Evolutionary conservation across 2,888 invertebrate genomes (phyloP).

Genomic region (Cheilosia impressa): DNA sequence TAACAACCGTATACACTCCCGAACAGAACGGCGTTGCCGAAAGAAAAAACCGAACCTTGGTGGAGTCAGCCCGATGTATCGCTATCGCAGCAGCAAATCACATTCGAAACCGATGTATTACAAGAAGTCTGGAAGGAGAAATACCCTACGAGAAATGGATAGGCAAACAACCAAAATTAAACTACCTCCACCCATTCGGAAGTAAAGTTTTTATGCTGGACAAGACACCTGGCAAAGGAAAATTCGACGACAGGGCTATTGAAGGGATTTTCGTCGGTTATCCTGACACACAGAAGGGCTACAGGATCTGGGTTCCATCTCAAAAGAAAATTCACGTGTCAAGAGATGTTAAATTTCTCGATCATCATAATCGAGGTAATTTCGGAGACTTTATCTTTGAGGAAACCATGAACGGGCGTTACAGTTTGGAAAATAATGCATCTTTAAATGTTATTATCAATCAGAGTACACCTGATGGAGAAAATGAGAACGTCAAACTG

Average conservation of each 20-base stretch:
- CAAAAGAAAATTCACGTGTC: constrained; percentile 30
- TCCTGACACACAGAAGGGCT: constrained; percentile 27
- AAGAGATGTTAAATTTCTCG: constrained; percentile 15
- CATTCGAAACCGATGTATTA: constrained; percentile 76
- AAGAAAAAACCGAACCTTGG: constrained; percentile 73
- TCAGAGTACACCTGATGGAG: background rate
- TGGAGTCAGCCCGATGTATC: constrained; percentile 72
- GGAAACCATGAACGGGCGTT: constrained; percentile 18
- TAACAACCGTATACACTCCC: constrained; percentile 68
- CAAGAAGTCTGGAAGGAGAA: constrained; percentile 52
- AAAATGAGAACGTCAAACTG: background rate
- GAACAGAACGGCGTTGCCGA: constrained; percentile 76
- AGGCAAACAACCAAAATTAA: constrained; percentile 54
- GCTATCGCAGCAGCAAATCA: constrained; percentile 77
- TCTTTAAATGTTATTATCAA: background rate
- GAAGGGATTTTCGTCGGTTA: constrained; percentile 30
- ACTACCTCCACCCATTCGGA: constrained; percentile 60
- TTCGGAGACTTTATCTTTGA: constrained; percentile 31
- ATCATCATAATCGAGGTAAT: background rate
- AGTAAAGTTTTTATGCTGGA: constrained; percentile 38
- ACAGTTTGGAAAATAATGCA: background rate
- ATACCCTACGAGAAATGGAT: constrained; percentile 58
- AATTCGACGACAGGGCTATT: constrained; percentile 45
- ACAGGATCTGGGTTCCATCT: constrained; percentile 35
- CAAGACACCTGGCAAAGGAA: constrained; percentile 49